Evolutionary conservation across 1,140 invertebrate genomes (phyloP).

Genomic region (Homarus americanus): DNA sequence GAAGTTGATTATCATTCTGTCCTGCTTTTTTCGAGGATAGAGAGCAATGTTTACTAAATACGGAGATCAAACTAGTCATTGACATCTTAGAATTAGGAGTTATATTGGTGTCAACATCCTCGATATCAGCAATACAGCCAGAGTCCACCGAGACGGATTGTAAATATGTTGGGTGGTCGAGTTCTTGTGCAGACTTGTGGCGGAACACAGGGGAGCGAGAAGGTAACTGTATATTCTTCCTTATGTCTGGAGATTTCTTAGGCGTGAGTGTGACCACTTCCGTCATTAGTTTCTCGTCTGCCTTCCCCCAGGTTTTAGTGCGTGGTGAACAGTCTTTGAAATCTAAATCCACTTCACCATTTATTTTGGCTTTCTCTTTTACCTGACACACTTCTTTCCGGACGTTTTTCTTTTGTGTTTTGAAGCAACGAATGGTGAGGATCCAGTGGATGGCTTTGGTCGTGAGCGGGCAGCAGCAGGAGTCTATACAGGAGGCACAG

Average conservation of each 20-base stretch:
- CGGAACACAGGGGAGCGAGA: not conserved
- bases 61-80: constrained; percentile 64
- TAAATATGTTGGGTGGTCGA: constrained; percentile 54
- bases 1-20: not conserved
- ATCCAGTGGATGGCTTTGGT: constrained; percentile 36
- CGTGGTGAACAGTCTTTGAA: constrained; percentile 15
- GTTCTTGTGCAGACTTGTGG: constrained; percentile 10
- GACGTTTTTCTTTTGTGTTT: constrained; percentile 21
- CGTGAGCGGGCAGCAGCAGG: constrained; percentile 52
- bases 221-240: constrained; percentile 10
- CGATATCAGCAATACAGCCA: constrained; percentile 57
- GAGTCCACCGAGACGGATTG: constrained; percentile 70
- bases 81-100: constrained; percentile 44
- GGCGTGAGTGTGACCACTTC: constrained; percentile 54
- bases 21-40: not conserved
- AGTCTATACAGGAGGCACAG: constrained; percentile 43
- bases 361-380: constrained; percentile 42
- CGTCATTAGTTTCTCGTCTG: constrained; percentile 58
- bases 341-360: constrained; percentile 52
- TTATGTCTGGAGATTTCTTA: constrained; percentile 5
- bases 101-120: constrained; percentile 20
- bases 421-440: not conserved
- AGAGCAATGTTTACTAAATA: constrained; percentile 41
- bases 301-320: constrained; percentile 45
- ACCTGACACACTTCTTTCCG: not conserved